Conservation (phyloP, 1,140 invertebrate genomes). For the Lordiphosa stackelbergi region DNA sequence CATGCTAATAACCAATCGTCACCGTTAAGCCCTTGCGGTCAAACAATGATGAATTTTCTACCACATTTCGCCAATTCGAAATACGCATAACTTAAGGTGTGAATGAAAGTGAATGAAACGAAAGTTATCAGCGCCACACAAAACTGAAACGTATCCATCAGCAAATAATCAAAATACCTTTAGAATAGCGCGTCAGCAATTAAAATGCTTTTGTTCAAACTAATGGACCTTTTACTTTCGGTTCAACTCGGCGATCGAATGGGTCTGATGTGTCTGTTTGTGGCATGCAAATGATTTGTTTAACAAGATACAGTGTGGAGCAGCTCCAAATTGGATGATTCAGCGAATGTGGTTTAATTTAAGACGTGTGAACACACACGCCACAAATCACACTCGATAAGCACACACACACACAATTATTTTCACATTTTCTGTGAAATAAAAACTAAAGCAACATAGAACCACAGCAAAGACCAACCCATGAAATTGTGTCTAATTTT, state of each 20-base stretch:
- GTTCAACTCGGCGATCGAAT: slow-evolving; percentile 30
- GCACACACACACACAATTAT: slow-evolving; percentile 44
- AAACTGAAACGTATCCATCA: slow-evolving; percentile 46
- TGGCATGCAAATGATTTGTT: slow-evolving; percentile 56
- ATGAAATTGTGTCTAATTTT: slow-evolving; percentile 69
- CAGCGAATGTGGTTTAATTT: slow-evolving; percentile 19
- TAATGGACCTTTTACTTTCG: slow-evolving; percentile 71
- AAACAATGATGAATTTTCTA: slow-evolving; percentile 48
- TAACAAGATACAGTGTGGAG: slow-evolving; percentile 21
- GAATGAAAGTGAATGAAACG: slow-evolving; percentile 66
- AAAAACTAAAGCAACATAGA: slow-evolving; percentile 69
- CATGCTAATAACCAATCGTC: slow-evolving; percentile 51
- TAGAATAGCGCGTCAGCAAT: slow-evolving; percentile 54
- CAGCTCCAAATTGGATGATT: slow-evolving; percentile 19
- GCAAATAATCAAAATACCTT: slow-evolving; percentile 30
- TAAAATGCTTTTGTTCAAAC: slow-evolving; percentile 65
- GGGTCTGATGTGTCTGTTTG: slow-evolving; percentile 24
- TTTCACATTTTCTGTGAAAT: slow-evolving; percentile 48
- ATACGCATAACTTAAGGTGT: slow-evolving; percentile 40
- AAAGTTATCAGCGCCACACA: slow-evolving; percentile 50
- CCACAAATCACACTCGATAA: slow-evolving; percentile 28
- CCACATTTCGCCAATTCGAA: slow-evolving; percentile 46
- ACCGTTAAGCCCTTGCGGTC: slow-evolving; percentile 36
- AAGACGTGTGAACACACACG: slow-evolving; percentile 24
- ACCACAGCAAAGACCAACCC: slow-evolving; percentile 63